Evolutionary conservation across 2,113 vertebrate species (phyloP).

Genomic region (Leucosticte australis): DNA sequence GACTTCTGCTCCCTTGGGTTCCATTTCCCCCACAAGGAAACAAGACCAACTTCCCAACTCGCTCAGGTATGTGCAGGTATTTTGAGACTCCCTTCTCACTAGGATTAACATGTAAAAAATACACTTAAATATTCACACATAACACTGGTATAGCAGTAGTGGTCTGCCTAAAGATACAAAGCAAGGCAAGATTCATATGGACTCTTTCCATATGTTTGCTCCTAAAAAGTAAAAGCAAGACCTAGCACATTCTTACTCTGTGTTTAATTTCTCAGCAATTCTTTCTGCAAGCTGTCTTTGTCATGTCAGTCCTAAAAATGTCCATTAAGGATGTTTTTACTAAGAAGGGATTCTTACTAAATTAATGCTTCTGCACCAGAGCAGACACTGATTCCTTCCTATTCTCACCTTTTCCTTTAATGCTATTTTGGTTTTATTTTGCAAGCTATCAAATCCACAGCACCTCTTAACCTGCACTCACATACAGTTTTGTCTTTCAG

Average conservation of each 20-base stretch:
- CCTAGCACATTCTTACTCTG: neutral
- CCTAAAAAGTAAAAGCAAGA: neutral
- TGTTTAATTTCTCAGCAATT: neutral
- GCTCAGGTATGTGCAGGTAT: neutral
- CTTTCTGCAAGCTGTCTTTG: neutral
- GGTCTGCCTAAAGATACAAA: neutral
- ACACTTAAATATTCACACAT: neutral
- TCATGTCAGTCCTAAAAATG: neutral
- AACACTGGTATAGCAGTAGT: rapidly evolving
- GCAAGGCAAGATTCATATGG: neutral
- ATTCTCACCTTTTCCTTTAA: neutral
- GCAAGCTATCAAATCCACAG: neutral
- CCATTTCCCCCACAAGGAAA: neutral
- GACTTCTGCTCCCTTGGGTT: neutral
- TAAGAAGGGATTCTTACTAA: neutral
- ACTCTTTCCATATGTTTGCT: neutral
- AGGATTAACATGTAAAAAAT: neutral
- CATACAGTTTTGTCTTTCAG: neutral
- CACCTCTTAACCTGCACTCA: neutral
- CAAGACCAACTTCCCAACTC: neutral
- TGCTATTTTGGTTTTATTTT: neutral
- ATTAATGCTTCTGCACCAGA: neutral
- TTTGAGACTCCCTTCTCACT: neutral
- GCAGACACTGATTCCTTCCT: neutral
- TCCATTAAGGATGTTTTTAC: neutral